Evolutionary conservation across 2,113 vertebrate genomes (phyloP).

Genomic region (Progne subis): DNA sequence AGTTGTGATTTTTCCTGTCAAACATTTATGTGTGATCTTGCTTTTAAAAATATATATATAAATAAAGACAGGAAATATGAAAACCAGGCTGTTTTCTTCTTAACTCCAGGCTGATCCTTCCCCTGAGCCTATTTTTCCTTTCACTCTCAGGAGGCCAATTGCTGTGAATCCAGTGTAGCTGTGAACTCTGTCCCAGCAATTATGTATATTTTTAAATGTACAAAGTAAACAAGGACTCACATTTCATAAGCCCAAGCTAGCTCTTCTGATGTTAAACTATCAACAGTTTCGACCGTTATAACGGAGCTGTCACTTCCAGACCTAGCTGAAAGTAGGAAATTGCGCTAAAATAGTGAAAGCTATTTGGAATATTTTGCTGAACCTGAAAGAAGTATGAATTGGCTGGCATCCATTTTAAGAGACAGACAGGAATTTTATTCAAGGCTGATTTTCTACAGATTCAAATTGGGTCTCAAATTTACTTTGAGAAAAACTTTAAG

Average conservation of each 20-base stretch:
- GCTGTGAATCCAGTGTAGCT: neutral
- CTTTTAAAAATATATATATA: neutral
- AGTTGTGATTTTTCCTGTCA: slow-evolving; percentile 22
- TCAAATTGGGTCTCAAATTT: neutral
- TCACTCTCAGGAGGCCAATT: neutral
- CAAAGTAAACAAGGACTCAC: neutral
- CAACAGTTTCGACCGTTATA: rapidly evolving
- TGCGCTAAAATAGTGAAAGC: neutral
- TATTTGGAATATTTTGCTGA: neutral
- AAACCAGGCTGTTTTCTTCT: neutral
- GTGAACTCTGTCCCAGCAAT: neutral
- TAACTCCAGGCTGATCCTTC: neutral
- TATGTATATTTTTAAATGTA: neutral
- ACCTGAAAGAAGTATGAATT: neutral
- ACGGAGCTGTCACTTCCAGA: neutral
- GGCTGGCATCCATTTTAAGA: neutral
- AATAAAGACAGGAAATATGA: slow-evolving; percentile 36
- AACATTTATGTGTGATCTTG: neutral
- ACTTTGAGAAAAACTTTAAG: neutral
- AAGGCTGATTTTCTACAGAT: neutral
- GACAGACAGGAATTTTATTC: neutral
- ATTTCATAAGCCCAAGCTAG: neutral
- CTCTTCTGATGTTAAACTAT: neutral
- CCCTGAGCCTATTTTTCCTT: neutral
- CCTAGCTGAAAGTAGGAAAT: neutral